phyloP scores from a whole-genome alignment of 2,797 vertebrate genomes.

The Coreius guichenoti region DNA sequence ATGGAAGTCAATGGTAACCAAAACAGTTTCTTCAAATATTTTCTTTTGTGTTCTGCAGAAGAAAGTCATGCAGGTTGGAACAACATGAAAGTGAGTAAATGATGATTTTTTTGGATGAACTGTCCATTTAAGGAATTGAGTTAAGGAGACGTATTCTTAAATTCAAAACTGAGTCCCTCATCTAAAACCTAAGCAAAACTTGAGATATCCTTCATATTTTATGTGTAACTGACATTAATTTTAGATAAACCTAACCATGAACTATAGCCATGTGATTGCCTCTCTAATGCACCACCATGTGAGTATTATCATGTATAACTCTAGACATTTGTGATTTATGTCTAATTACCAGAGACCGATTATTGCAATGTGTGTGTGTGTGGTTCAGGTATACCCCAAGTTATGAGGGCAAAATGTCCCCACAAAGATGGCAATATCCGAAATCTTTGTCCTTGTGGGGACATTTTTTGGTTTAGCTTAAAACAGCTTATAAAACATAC shows the following conservation, averaged over 20 bases:
- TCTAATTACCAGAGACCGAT: too few relatives aligned
- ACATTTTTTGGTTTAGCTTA: background rate
- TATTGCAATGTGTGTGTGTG: background rate
- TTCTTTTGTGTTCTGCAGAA: background rate
- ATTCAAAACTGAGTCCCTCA: conserved; percentile 29
- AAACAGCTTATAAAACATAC: too few relatives aligned
- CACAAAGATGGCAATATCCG: too few relatives aligned
- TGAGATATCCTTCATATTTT: conserved; percentile 70
- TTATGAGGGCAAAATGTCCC: background rate
- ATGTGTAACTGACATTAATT: conserved; percentile 71
- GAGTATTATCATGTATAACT: too few relatives aligned
- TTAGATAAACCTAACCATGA: conserved; percentile 59
- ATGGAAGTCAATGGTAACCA: background rate
- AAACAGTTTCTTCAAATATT: background rate
- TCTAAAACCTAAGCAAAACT: conserved; percentile 55
- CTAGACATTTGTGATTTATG: too few relatives aligned
- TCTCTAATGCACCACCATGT: conserved; percentile 67
- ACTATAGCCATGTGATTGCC: conserved; percentile 61
- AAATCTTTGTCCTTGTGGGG: too few relatives aligned
- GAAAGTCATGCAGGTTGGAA: background rate
- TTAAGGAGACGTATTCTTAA: background rate
- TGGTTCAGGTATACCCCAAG: background rate
- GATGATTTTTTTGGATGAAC: background rate
- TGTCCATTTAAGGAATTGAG: background rate
- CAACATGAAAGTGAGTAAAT: background rate